These are phyloP conservation scores for Tenthredo notha DNA, from an alignment of 2,888 invertebrate genomes.

Conservation along the genomic window DNA sequence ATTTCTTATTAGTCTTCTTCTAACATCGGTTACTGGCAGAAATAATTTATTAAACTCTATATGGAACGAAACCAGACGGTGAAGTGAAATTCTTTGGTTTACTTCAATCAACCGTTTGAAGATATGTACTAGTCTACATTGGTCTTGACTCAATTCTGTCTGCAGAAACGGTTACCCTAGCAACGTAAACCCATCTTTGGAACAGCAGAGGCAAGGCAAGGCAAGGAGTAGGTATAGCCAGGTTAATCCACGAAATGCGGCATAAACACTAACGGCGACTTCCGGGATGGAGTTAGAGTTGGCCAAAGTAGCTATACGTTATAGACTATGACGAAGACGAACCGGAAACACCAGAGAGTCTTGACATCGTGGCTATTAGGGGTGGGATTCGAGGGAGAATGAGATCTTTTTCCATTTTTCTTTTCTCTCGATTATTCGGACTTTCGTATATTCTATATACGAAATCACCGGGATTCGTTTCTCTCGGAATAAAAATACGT, in stretches of 20 bases:
- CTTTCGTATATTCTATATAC: neutral
- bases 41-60: neutral
- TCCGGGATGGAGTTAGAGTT: slow-evolving; percentile 36
- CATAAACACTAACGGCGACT: slow-evolving; percentile 64
- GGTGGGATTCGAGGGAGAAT: neutral
- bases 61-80: neutral
- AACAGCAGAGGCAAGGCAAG: neutral
- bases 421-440: neutral
- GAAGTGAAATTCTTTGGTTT: neutral
- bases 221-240: slow-evolving; percentile 12
- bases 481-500: neutral
- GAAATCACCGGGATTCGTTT: neutral
- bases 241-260: slow-evolving; percentile 70
- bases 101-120: neutral
- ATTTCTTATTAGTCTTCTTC: neutral
- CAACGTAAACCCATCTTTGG: neutral
- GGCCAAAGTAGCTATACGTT: slow-evolving; percentile 2
- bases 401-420: neutral
- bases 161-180: slow-evolving; percentile 20
- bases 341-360: slow-evolving; percentile 17
- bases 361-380: neutral
- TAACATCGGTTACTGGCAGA: neutral
- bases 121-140: neutral
- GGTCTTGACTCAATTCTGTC: neutral
- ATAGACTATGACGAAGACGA: slow-evolving; percentile 6